phyloP scores from a whole-genome alignment of 1,140 invertebrate genomes.

The Schlechtendalia chinensis region DNA sequence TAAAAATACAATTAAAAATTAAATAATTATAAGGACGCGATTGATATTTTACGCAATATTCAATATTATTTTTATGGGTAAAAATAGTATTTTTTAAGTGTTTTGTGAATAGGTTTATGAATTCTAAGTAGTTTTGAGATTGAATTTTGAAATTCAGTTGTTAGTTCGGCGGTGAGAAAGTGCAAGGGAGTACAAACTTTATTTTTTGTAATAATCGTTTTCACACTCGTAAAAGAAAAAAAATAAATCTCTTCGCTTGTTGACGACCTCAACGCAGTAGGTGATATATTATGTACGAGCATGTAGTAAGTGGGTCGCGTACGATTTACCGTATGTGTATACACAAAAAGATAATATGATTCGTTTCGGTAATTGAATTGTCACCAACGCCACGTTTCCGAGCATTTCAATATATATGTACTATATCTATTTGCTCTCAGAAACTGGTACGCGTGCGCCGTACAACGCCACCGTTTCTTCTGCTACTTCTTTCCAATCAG shows the following conservation, averaged over 20 bases:
- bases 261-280: not conserved
- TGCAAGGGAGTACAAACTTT: not conserved
- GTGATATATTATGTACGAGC: no score
- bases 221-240: not conserved
- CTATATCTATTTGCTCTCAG: not conserved
- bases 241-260: not conserved
- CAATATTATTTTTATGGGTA: no score
- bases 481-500: constrained; percentile 41
- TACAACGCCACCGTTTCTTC: no score
- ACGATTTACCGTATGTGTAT: no score
- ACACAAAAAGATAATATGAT: not conserved
- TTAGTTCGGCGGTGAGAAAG: no score
- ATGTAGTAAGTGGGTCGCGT: not conserved
- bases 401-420: not conserved
- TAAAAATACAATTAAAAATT: no score
- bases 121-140: no score
- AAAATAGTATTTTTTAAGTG: no score
- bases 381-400: not conserved
- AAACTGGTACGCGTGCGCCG: not conserved
- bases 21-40: no score
- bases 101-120: no score
- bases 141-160: no score
- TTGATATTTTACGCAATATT: no score
- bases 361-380: constrained; percentile 41
- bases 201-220: not conserved